Conservation (phyloP, 2,113 vertebrate species). For the Rhabdomys dilectus region DNA sequence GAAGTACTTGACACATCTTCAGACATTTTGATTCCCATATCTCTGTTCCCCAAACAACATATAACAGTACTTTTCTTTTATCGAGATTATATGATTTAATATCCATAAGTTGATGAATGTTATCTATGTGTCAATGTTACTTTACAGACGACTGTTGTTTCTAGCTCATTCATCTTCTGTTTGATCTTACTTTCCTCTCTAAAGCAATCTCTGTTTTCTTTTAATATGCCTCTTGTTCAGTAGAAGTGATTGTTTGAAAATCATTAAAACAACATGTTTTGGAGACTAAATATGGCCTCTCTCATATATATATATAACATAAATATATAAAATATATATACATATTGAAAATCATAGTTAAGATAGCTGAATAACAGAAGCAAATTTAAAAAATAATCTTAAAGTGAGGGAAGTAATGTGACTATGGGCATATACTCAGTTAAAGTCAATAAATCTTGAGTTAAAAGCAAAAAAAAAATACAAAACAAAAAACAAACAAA, state of each 20-base stretch:
- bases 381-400: not conserved
- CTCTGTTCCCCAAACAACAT: not conserved
- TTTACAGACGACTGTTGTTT: not conserved
- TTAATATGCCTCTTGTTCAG: not conserved
- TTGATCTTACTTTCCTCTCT: not conserved
- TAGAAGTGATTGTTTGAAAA: not conserved
- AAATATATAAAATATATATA: too few species aligned
- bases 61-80: not conserved
- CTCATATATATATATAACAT: too few species aligned
- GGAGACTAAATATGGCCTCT: not conserved
- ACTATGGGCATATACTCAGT: not conserved
- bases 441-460: not conserved
- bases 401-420: not conserved
- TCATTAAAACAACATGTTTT: not conserved
- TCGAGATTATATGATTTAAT: not conserved
- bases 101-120: accelerated
- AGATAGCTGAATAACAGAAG: not conserved
- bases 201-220: not conserved
- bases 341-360: not conserved
- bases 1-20: not conserved
- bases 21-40: too few species aligned
- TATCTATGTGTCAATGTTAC: accelerated
- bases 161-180: not conserved
- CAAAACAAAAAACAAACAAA: too few species aligned
- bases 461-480: not conserved